phyloP scores from a whole-genome alignment of 2,113 vertebrate genomes.

The Protobothrops mucrosquamatus region DNA sequence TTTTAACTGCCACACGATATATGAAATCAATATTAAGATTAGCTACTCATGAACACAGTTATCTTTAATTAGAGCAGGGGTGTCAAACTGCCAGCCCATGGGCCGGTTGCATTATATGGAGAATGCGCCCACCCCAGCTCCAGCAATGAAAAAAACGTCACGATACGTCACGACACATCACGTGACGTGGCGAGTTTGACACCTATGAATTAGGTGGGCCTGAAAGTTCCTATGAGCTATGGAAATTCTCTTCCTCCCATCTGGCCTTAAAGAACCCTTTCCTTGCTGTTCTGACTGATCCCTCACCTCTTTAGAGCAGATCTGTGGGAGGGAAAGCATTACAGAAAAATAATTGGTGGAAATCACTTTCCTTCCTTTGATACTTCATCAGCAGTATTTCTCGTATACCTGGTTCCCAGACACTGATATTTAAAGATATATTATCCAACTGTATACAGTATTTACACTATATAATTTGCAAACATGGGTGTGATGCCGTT shows the following conservation, averaged over 20 bases:
- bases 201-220: no score
- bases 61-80: not conserved
- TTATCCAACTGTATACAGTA: not conserved
- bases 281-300: no score
- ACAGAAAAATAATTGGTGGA: no score
- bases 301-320: not conserved
- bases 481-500: not conserved
- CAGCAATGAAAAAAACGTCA: no score
- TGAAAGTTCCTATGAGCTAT: not conserved
- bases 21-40: fast-evolving
- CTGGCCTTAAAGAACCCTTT: not conserved
- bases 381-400: not conserved
- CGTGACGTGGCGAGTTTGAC: no score
- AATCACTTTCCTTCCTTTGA: not conserved
- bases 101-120: no score
- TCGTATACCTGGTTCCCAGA: not conserved
- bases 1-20: not conserved
- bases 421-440: not conserved
- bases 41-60: not conserved
- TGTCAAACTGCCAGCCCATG: no score
- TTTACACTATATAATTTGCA: not conserved
- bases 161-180: no score
- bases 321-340: not conserved
- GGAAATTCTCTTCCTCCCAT: not conserved
- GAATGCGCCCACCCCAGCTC: no score